Percentiles rank a stretch among this genome's conserved stretches.
These are phyloP conservation scores for Artibeus lituratus DNA, from an alignment of 2,797 vertebrate genomes.

Conservation along the genomic window DNA sequence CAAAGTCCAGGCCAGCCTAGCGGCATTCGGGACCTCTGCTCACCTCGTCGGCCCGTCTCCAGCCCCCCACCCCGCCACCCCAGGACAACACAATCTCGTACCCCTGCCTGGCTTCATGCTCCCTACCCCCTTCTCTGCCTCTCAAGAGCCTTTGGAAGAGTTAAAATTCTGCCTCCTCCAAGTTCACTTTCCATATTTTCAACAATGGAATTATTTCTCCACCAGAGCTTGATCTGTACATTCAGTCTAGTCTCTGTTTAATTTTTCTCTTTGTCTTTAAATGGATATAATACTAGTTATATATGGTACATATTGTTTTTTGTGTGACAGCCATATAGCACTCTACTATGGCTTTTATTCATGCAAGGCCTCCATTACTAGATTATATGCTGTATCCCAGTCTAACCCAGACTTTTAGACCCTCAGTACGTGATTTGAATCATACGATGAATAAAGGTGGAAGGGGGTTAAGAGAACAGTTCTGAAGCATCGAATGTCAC, in stretches of 20 bases:
- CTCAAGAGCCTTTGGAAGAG: neutral
- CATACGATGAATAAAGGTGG: neutral
- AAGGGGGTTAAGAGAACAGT: neutral
- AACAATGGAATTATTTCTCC: neutral
- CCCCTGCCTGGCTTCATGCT: neutral
- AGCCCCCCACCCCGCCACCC: neutral
- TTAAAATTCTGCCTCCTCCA: neutral
- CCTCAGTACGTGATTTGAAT: neutral
- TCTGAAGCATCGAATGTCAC: neutral
- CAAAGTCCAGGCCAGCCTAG: neutral
- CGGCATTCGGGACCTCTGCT: neutral
- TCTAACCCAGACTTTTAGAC: neutral
- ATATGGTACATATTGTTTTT: neutral
- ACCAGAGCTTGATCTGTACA: neutral
- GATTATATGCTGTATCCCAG: neutral
- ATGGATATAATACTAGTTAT: neutral
- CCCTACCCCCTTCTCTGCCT: neutral
- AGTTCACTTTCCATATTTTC: neutral
- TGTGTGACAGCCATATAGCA: neutral
- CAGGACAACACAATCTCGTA: fast-evolving
- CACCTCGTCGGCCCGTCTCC: neutral
- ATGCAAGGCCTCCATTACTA: neutral
- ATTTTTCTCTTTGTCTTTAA: neutral
- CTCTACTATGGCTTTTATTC: neutral
- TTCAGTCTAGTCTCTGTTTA: neutral